These are phyloP conservation scores for Dicaeum eximium DNA, from an alignment of 2,113 vertebrate genomes.

Conservation along the genomic window DNA sequence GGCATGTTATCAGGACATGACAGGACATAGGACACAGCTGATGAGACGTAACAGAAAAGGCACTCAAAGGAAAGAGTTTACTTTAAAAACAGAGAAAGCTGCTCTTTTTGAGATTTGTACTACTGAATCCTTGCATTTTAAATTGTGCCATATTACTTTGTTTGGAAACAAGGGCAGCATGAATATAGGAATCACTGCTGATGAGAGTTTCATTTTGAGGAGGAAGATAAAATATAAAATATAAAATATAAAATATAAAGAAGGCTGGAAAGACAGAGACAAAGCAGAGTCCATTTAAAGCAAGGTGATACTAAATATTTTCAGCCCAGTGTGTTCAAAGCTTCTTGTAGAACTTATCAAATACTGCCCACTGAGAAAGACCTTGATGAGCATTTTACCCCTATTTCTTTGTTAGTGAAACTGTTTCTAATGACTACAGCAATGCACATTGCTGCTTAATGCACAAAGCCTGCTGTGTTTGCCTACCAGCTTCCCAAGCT, in stretches of 20 bases:
- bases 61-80: neutral
- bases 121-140: neutral
- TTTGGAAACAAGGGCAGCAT: neutral
- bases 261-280: neutral
- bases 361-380: neutral
- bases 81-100: neutral
- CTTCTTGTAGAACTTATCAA: neutral
- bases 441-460: neutral
- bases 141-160: neutral
- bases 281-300: neutral
- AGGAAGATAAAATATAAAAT: neutral
- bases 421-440: neutral
- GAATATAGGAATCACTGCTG: neutral
- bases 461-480: constrained; percentile 13
- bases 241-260: neutral
- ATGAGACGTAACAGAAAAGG: neutral
- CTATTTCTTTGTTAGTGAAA: neutral
- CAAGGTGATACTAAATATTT: neutral
- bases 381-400: neutral
- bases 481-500: neutral
- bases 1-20: neutral
- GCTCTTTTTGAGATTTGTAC: neutral
- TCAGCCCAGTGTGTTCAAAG: neutral
- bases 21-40: neutral
- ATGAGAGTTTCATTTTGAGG: neutral